phyloP scores from a whole-genome alignment of 2,113 vertebrate species.

The Calyptommatus sinebrachiatus region DNA sequence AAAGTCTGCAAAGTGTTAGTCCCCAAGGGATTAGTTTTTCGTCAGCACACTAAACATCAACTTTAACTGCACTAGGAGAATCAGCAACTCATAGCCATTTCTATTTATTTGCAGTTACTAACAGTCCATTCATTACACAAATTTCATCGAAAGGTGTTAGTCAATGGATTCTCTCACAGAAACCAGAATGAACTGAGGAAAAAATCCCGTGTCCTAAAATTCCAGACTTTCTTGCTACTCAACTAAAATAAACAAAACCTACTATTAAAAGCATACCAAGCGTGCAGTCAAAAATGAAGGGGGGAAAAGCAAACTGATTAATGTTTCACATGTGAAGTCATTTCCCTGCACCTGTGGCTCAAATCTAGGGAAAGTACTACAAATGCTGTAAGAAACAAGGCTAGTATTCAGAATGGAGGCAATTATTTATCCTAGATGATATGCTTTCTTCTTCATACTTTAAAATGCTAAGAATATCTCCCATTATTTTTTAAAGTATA shows the following conservation, averaged over 20 bases:
- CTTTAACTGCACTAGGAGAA: slow-evolving; percentile 30
- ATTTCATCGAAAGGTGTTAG: slow-evolving; percentile 27
- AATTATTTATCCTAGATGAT: slow-evolving; percentile 55
- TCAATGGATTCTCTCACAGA: slow-evolving; percentile 33
- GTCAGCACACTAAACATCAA: slow-evolving; percentile 21
- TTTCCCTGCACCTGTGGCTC: slow-evolving; percentile 65
- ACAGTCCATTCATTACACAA: slow-evolving; percentile 43
- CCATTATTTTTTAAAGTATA: slow-evolving; percentile 48
- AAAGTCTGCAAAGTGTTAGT: slow-evolving; percentile 12
- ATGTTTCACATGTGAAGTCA: slow-evolving; percentile 65
- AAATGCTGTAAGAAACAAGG: slow-evolving; percentile 57
- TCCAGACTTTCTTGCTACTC: slow-evolving; percentile 51
- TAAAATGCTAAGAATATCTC: slow-evolving; percentile 38
- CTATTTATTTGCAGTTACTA: slow-evolving; percentile 42
- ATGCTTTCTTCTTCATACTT: slow-evolving; percentile 31
- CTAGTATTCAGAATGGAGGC: slow-evolving; percentile 56
- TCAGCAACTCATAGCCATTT: slow-evolving; percentile 27
- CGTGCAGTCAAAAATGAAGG: slow-evolving; percentile 32
- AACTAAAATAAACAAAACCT: slow-evolving; percentile 58
- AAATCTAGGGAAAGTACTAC: slow-evolving; percentile 58
- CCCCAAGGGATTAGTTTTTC: slow-evolving; percentile 27
- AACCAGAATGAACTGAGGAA: slow-evolving; percentile 26
- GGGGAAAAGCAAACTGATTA: slow-evolving; percentile 49
- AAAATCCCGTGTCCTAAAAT: slow-evolving; percentile 32
- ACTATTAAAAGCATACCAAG: slow-evolving; percentile 51